Evolutionary conservation across 2,797 vertebrate species (phyloP), one percentile per base, ranked within the genome.

Genomic region (Neopelma chrysocephalum): DNA sequence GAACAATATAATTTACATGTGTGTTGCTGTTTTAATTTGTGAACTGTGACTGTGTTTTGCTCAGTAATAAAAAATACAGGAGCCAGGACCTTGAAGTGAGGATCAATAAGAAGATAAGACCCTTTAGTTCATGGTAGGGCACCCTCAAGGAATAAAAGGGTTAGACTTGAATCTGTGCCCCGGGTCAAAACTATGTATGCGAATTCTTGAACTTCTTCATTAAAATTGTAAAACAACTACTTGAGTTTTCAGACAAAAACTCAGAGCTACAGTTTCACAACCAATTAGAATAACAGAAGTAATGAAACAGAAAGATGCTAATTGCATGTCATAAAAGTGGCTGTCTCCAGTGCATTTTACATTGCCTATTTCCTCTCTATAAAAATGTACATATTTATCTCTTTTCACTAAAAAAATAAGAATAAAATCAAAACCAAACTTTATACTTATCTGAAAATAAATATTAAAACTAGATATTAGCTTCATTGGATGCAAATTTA

Each of bases 291-390:
- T 84, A 94, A 50, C 31, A 87, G 20, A 87, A 79, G 22, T 82
- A 95, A 97, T 90, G 88, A 87, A 96, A 92, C 18, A 92, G 56
- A 93, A 94, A 60, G 29, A 92, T 58, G 43, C 12, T 87, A 90
- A 79, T 38, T 75, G 40, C 32, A 64, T 95, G 87, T 91, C 88
- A 89, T 86, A 80, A 84, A 96, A 85, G 22, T 53, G 82, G 18
- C 51, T 58, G 60, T 92, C 80, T 96, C 73, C 45, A 86, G 81
- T 84, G 62, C 48, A 57, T 58, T 95, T 81, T 70, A 66, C 5
- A 9, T 68, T 93, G 19, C 47, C 45, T 48, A 73, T 92, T 93
- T 94, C 87, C 83, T 86, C 57, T 58, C 54, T 53, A 53, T 83
- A 88, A 92, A 96, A 96, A 61, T 50, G 16, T 31, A 76, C 42